Evolutionary conservation across 2,113 vertebrate genomes (phyloP).

Genomic region (Reinhardtius hippoglossoides): DNA sequence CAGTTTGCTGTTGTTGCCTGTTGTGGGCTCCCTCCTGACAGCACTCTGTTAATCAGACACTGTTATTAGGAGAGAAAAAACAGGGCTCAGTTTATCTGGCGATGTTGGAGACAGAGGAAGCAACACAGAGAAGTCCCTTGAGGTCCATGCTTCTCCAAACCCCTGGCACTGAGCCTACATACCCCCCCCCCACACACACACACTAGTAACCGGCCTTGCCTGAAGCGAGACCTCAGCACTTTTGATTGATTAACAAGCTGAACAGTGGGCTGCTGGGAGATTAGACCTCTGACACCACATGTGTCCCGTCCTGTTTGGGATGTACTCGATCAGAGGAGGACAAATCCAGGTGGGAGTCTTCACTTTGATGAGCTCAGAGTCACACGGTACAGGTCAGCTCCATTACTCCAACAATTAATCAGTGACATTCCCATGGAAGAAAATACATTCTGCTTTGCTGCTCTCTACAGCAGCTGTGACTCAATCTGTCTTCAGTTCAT

Average conservation of each 20-base stretch:
- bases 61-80: conserved; percentile 43
- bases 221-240: conserved; percentile 16
- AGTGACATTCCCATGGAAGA: conserved; percentile 5
- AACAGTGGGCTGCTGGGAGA: conserved; percentile 33
- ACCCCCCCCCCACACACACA: too few species aligned
- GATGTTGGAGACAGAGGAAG: conserved; percentile 30
- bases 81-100: conserved; percentile 41
- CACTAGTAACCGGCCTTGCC: neutral
- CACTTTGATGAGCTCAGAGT: conserved; percentile 10
- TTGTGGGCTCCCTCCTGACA: conserved; percentile 8
- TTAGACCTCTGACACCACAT: conserved; percentile 44
- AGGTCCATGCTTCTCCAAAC: conserved; percentile 14
- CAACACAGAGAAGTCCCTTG: conserved; percentile 10
- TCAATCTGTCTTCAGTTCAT: conserved; percentile 18
- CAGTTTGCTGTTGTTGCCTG: conserved; percentile 22
- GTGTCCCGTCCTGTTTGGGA: conserved; percentile 8
- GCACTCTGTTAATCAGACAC: conserved; percentile 7
- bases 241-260: conserved; percentile 39
- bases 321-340: conserved; percentile 15
- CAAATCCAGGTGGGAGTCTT: conserved; percentile 23
- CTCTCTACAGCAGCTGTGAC: neutral
- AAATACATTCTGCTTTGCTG: neutral
- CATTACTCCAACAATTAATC: conserved; percentile 25
- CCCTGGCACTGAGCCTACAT: neutral
- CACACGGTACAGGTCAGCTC: conserved; percentile 5